Evolutionary conservation across 2,113 vertebrate species (phyloP).

Genomic region (Quiscalus mexicanus): DNA sequence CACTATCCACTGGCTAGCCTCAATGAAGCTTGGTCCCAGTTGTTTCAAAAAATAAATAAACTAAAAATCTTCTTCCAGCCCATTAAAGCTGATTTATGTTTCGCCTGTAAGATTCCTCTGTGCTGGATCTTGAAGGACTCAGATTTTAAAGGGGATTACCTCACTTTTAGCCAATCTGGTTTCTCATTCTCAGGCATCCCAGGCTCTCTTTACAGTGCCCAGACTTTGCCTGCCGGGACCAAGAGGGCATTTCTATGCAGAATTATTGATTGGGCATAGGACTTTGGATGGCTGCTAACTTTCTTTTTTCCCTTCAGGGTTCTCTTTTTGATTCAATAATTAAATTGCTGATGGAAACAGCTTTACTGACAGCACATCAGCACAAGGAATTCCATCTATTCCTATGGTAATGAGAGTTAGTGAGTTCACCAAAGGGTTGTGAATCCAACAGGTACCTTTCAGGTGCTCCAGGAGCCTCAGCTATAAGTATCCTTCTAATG

Average conservation of each 20-base stretch:
- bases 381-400: neutral
- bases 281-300: neutral
- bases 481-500: neutral
- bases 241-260: neutral
- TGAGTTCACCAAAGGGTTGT: neutral
- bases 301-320: neutral
- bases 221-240: neutral
- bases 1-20: slow-evolving; percentile 74
- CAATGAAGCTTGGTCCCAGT: slow-evolving; percentile 68
- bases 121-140: slow-evolving; percentile 45
- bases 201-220: neutral
- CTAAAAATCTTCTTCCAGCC: slow-evolving; percentile 74
- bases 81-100: slow-evolving; percentile 75
- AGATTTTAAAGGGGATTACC: slow-evolving; percentile 53
- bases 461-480: neutral
- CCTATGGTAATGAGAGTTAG: neutral
- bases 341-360: neutral
- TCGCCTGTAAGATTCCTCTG: slow-evolving; percentile 60
- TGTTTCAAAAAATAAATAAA: slow-evolving; percentile 81
- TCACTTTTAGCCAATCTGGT: slow-evolving; percentile 55
- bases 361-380: neutral
- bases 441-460: neutral
- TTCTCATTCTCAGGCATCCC: slow-evolving; percentile 23
- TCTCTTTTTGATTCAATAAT: slow-evolving; percentile 30
- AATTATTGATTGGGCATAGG: neutral